A percentile compares a stretch with the other conserved stretches of the same genome.
phyloP scores from a whole-genome alignment of 2,888 invertebrate species.

The Luperina testacea region DNA sequence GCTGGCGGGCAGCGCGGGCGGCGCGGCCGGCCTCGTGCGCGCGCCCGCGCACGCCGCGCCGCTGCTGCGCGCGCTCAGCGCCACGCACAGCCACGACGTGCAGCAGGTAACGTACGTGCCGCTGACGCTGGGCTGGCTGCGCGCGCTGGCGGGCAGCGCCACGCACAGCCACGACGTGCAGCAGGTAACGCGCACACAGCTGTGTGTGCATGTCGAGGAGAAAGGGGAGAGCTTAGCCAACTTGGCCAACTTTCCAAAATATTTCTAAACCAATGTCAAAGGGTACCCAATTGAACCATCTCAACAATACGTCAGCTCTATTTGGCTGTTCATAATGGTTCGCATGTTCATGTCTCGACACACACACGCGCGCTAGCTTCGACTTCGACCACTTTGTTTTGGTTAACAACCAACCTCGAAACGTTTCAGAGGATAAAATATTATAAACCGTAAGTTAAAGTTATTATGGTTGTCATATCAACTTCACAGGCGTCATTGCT shows the following conservation, averaged over 20 bases:
- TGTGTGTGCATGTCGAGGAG: background rate
- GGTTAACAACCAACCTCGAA: no score
- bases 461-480: background rate
- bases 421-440: no score
- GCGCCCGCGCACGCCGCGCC: slow-evolving; percentile 77
- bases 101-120: slow-evolving; percentile 58
- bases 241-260: background rate
- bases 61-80: slow-evolving; percentile 75
- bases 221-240: background rate
- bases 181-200: slow-evolving; percentile 15
- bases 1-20: slow-evolving; percentile 60
- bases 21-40: slow-evolving; percentile 69
- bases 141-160: slow-evolving; percentile 58
- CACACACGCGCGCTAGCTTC: no score
- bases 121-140: slow-evolving; percentile 67
- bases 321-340: background rate
- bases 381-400: no score
- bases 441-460: background rate
- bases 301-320: background rate
- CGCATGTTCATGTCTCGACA: background rate
- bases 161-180: slow-evolving; percentile 1
- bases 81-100: background rate
- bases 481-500: no score
- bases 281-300: background rate
- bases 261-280: background rate